phyloP scores from a whole-genome alignment of 1,140 invertebrate species.

The Reticulitermes speratus region DNA sequence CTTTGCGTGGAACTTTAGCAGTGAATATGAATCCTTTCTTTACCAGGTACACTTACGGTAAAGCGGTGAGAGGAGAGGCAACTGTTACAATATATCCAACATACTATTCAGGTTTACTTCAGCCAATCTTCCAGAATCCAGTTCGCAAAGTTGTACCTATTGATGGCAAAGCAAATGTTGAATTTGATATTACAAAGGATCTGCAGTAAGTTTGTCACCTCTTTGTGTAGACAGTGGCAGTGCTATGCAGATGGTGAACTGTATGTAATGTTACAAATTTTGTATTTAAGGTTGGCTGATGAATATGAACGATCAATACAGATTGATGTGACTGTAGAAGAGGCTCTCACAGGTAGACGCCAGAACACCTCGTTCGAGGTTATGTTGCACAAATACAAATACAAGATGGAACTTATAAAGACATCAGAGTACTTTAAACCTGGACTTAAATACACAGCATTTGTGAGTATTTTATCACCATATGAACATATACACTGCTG shows the following conservation, averaged over 20 bases:
- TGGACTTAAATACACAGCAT: slow-evolving; percentile 77
- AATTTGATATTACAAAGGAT: slow-evolving; percentile 73
- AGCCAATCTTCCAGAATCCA: slow-evolving; percentile 73
- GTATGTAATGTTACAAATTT: neutral
- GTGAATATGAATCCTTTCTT: neutral
- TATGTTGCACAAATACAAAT: slow-evolving; percentile 75
- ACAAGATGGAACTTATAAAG: slow-evolving; percentile 79
- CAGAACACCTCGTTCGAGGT: slow-evolving; percentile 77
- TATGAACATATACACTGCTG: slow-evolving; percentile 23
- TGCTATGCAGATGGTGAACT: neutral
- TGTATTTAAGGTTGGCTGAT: slow-evolving; percentile 58
- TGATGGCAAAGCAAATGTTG: slow-evolving; percentile 71
- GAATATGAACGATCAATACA: slow-evolving; percentile 73
- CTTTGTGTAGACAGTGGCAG: neutral
- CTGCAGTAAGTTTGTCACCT: slow-evolving; percentile 50
- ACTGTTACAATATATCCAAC: slow-evolving; percentile 73
- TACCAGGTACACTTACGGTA: slow-evolving; percentile 74
- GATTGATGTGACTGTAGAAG: slow-evolving; percentile 77
- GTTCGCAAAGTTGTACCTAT: slow-evolving; percentile 78
- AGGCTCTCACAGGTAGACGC: slow-evolving; percentile 72
- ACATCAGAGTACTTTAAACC: slow-evolving; percentile 85
- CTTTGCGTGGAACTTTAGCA: too few species aligned
- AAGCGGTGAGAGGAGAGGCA: slow-evolving; percentile 76
- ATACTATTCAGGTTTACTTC: slow-evolving; percentile 74
- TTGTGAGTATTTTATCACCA: slow-evolving; percentile 56